Evolutionary conservation across 2,797 vertebrate species (phyloP).

Genomic region (Alca torda): DNA sequence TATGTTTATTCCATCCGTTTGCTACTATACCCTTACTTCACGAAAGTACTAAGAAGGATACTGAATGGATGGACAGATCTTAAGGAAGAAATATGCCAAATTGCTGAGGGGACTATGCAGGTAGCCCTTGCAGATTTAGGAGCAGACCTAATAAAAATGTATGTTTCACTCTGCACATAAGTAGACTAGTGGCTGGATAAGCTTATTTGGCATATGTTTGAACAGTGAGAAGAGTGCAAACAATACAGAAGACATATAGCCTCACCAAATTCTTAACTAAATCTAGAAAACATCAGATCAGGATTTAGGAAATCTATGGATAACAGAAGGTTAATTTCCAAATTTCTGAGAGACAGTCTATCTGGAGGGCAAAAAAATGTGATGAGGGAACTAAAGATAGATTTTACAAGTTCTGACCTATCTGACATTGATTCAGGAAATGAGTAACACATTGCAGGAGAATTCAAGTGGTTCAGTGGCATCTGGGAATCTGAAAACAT

Average conservation of each 20-base stretch:
- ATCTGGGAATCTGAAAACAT: constrained; percentile 51
- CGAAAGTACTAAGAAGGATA: neutral
- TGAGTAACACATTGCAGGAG: neutral
- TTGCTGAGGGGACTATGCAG: neutral
- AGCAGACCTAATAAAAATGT: neutral
- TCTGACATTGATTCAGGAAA: constrained; percentile 27
- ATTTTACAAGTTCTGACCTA: constrained; percentile 16
- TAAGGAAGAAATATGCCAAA: neutral
- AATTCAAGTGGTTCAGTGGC: constrained; percentile 25
- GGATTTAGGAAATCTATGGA: neutral
- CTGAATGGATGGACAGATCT: neutral
- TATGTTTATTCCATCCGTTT: neutral
- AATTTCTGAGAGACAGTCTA: neutral
- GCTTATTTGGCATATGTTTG: neutral
- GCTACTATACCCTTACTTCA: neutral
- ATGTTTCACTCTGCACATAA: neutral
- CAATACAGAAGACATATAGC: neutral
- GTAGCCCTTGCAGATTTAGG: neutral
- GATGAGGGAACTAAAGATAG: neutral
- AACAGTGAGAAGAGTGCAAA: neutral
- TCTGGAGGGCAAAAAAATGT: neutral
- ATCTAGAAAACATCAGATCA: neutral
- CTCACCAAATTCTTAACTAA: neutral
- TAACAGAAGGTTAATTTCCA: neutral
- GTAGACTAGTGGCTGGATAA: neutral